These are phyloP conservation scores for Delphinus delphis DNA, from an alignment of 2,113 vertebrate species.

Conservation along the genomic window DNA sequence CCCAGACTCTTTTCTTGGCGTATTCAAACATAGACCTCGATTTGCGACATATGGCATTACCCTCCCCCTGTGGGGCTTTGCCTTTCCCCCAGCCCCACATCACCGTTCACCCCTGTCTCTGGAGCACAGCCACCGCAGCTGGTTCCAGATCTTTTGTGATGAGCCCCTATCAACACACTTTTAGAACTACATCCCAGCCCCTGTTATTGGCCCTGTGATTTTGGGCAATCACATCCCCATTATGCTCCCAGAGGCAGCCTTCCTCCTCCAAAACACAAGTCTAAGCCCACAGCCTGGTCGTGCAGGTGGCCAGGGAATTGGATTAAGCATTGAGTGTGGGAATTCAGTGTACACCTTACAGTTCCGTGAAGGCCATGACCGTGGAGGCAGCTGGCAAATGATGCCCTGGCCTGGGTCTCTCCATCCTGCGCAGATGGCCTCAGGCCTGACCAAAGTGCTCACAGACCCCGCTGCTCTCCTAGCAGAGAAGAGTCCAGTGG, in stretches of 20 bases:
- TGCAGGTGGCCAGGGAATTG: accelerated
- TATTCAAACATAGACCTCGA: not conserved
- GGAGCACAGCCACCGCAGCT: not conserved
- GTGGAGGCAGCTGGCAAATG: not conserved
- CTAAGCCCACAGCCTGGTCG: accelerated
- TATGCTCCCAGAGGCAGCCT: not conserved
- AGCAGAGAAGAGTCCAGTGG: not conserved
- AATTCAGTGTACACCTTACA: too few species aligned
- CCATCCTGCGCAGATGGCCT: accelerated
- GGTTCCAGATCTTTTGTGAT: not conserved
- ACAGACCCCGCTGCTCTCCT: not conserved
- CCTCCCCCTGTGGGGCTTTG: not conserved
- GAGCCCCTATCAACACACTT: not conserved
- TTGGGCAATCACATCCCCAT: not conserved
- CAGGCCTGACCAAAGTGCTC: not conserved
- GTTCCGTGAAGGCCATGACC: not conserved
- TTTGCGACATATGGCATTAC: accelerated
- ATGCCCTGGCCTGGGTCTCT: not conserved
- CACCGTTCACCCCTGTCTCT: not conserved
- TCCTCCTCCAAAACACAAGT: not conserved
- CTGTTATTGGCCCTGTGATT: not conserved
- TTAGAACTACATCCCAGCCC: not conserved
- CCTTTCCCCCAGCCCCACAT: not conserved
- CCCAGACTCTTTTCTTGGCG: not conserved
- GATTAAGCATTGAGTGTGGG: not conserved